phyloP scores from a whole-genome alignment of 37 sponge, comb jelly and placozoan genomes.

The Geodia barretti region DNA sequence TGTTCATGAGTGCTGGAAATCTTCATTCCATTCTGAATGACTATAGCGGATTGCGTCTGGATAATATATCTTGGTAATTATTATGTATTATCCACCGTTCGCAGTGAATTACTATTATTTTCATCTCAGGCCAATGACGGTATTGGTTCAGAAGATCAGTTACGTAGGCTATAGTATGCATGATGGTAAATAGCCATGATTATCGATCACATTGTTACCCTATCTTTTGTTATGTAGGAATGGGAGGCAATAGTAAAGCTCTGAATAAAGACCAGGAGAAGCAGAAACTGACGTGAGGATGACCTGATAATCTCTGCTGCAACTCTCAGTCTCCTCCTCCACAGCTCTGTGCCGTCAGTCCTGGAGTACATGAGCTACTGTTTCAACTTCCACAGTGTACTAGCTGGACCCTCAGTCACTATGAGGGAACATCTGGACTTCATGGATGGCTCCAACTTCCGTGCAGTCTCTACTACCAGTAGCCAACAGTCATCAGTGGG shows the following conservation, averaged over 20 bases:
- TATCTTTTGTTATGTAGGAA: no score
- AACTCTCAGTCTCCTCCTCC: no score
- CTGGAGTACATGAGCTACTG: constrained; percentile 74
- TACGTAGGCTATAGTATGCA: constrained; percentile 58
- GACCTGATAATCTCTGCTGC: no score
- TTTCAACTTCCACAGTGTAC: constrained; percentile 76
- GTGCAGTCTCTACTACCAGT: no score
- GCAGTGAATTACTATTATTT: no score
- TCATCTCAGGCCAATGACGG: constrained; percentile 72
- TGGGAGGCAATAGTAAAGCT: constrained; percentile 46
- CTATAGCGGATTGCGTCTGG: constrained; percentile 73
- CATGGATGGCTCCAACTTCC: constrained; percentile 73
- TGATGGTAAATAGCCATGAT: no score
- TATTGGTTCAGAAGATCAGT: constrained; percentile 61
- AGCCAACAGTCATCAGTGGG: no score
- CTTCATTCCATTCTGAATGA: constrained; percentile 64
- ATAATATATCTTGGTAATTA: no score
- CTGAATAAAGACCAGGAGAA: constrained; percentile 74
- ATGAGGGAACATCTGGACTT: constrained; percentile 64
- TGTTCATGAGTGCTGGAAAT: constrained; percentile 52
- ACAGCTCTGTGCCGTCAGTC: constrained; percentile 39
- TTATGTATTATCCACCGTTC: no score
- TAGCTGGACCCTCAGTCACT: constrained; percentile 76
- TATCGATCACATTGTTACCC: no score
- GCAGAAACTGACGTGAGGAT: no score